Conservation (phyloP, 1,140 invertebrate genomes). For the Grapholita molesta region DNA sequence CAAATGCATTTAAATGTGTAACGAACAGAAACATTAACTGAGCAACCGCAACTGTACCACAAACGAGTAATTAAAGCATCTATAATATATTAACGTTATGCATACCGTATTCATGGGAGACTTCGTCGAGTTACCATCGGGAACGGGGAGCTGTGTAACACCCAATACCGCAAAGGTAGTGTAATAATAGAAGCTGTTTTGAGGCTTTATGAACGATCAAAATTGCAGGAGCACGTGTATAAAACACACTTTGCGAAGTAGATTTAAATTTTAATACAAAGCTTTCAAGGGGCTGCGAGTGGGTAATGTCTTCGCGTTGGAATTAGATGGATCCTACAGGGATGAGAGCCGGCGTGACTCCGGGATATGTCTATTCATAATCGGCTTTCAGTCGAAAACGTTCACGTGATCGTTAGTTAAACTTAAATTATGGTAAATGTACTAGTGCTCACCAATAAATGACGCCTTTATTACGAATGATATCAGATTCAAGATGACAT, state of each 20-base stretch:
- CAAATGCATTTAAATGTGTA: constrained; percentile 18
- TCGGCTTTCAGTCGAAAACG: not conserved
- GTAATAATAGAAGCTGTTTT: constrained; percentile 73
- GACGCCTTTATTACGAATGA: too few relatives aligned
- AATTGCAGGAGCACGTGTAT: constrained; percentile 76
- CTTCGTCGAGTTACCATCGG: constrained; percentile 60
- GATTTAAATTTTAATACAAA: constrained; percentile 78
- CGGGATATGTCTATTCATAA: not conserved
- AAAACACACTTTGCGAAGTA: constrained; percentile 78
- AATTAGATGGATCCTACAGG: constrained; percentile 49
- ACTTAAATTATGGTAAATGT: too few relatives aligned
- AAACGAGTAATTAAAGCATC: constrained; percentile 71
- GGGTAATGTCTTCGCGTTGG: constrained; percentile 64
- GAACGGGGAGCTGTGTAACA: constrained; percentile 63
- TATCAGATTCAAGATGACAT: too few relatives aligned
- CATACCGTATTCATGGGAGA: constrained; percentile 68
- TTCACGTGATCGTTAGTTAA: not conserved
- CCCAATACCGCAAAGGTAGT: constrained; percentile 70
- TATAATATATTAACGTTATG: constrained; percentile 72
- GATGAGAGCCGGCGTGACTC: not conserved
- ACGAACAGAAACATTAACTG: constrained; percentile 35
- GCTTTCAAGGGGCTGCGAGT: constrained; percentile 73
- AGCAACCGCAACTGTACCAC: constrained; percentile 53
- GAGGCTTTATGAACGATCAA: constrained; percentile 75
- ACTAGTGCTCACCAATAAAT: too few relatives aligned